Evolutionary conservation across 2,113 vertebrate species (phyloP), one percentile per base, ranked within the genome.

Genomic region (Numida meleagris): DNA sequence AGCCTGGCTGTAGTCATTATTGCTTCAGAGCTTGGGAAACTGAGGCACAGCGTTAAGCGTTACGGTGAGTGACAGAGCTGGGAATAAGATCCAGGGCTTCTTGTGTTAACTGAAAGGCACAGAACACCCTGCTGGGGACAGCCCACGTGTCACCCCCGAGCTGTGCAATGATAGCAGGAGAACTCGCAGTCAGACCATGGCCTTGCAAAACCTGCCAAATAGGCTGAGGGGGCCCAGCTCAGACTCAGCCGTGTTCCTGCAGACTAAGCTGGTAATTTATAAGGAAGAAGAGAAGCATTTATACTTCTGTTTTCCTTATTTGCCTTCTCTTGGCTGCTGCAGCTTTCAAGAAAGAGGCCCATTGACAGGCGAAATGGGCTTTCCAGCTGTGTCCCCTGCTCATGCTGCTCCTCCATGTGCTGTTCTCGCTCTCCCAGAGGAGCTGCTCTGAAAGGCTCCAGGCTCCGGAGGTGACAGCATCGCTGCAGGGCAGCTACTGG

Each of bases 21-120:
- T 95, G 90, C 92, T 88, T 95, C 90, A 88, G 75, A 21, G 5
- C 92, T 86, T 94, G 93, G 90, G 95, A 97, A 95, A 96, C 95
- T 94, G 93, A 97, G 95, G 95, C 95, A 94, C 82, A 18, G 43
- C 14, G 72, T 83, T 70, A 83, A 21, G 36, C 68, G 65, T 42
- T 53, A 17, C 27, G 85, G 79, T 88, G 78, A 90, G 51, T 62
- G 55, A 75, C 53, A 43, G 38, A 67, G 19, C 55, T 91, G 89
- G 72, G 75, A 93, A 90, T 61, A 36, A 89, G 90, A 34, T 76
- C n/a, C 59, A 63, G 55, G 72, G 46, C 59, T 89, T 61, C 67
- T 86, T 3, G 0, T 38, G n/a, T 36, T 79, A 11, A 15, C 45
- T 46, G n/a, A 29, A 36, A 29, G 67, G 67, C 18, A 24, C 46